Evolutionary conservation across 2,797 vertebrate genomes (phyloP).

Genomic region (Muscicapa striata): DNA sequence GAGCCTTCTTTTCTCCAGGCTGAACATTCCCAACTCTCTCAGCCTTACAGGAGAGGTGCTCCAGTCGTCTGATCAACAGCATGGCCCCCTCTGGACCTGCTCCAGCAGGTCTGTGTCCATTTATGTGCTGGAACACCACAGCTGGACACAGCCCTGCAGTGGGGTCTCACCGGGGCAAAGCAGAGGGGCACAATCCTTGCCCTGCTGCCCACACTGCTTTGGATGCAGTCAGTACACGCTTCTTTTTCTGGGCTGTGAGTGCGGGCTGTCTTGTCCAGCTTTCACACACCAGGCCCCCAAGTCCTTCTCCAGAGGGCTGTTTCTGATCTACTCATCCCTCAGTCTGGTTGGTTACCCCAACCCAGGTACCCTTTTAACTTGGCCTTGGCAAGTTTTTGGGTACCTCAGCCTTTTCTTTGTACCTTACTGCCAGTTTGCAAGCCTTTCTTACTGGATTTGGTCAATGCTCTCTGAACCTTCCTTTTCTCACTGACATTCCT

Average conservation of each 20-base stretch:
- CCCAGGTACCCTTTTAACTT: neutral
- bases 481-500: neutral
- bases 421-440: neutral
- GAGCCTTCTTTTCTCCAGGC: neutral
- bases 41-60: neutral
- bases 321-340: neutral
- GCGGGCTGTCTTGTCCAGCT: neutral
- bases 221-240: rapidly evolving
- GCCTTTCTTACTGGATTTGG: neutral
- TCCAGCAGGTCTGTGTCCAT: neutral
- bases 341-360: neutral
- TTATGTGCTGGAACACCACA: neutral
- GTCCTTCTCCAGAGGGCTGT: neutral
- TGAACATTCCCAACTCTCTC: neutral
- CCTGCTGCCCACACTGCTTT: neutral
- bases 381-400: neutral
- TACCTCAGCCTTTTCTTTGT: neutral
- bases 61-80: neutral
- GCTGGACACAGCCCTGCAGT: neutral
- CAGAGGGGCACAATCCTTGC: neutral
- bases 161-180: neutral
- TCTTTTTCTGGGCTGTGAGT: no score
- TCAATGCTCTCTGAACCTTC: neutral
- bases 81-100: neutral
- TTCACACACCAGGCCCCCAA: neutral